A percentile compares a stretch with the other conserved stretches of the same genome.
Conservation (phyloP, 2,888 invertebrate genomes). For the Aphidoletes aphidimyza region DNA sequence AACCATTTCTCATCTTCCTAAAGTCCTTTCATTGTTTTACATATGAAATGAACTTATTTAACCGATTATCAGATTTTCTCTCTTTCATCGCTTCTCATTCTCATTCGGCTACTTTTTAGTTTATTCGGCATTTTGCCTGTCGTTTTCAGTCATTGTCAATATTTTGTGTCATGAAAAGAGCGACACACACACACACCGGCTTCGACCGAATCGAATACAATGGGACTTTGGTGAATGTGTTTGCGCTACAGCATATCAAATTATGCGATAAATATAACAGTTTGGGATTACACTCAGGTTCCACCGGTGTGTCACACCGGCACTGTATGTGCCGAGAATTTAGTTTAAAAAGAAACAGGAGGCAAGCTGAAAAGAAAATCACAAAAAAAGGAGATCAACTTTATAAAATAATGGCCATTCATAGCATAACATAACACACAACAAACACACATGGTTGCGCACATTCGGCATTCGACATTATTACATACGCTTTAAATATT, state of each 20-base stretch:
- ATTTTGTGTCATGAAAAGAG: constrained; percentile 6
- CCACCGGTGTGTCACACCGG: not conserved
- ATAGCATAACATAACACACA: not conserved
- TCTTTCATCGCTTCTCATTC: not conserved
- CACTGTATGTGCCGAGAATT: not conserved
- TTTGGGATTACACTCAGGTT: not conserved
- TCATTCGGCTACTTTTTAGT: too few relatives aligned
- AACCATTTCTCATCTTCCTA: constrained; percentile 9
- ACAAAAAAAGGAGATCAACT: not conserved
- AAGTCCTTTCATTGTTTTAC: constrained; percentile 17
- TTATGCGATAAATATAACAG: constrained; percentile 49
- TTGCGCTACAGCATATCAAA: constrained; percentile 19
- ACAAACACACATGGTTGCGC: constrained; percentile 26
- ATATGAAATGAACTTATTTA: constrained; percentile 33
- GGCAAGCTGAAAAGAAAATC: not conserved
- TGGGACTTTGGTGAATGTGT: constrained; percentile 12
- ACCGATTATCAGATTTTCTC: constrained; percentile 53
- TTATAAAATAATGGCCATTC: constrained; percentile 23
- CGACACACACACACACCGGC: not conserved
- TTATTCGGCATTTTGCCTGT: not conserved
- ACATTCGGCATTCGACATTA: not conserved
- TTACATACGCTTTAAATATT: constrained; percentile 5
- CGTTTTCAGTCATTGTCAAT: constrained; percentile 48
- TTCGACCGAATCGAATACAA: not conserved
- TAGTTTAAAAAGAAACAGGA: not conserved